phyloP scores from a whole-genome alignment of 2,888 invertebrate species.

The Synanthedon vespiformis region DNA sequence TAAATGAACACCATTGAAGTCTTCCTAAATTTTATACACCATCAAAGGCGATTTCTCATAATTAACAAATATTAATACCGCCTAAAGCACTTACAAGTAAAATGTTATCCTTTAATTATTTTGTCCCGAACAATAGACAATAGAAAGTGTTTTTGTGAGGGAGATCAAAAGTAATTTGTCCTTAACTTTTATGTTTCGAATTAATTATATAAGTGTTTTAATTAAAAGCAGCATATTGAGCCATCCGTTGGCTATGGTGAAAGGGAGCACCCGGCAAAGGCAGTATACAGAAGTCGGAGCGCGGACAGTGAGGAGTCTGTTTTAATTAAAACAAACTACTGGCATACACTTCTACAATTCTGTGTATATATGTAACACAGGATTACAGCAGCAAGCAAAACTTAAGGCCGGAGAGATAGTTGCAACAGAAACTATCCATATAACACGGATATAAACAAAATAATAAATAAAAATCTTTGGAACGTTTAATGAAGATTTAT shows the following conservation, averaged over 20 bases:
- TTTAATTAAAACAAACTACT: slow-evolving; percentile 52
- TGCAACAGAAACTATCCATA: too few species aligned
- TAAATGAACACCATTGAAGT: too few species aligned
- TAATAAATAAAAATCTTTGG: too few species aligned
- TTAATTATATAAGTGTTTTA: slow-evolving; percentile 51
- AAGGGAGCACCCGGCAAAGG: too few species aligned
- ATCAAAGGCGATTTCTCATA: too few species aligned
- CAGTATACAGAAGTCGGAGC: slow-evolving; percentile 12
- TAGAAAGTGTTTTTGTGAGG: slow-evolving; percentile 12
- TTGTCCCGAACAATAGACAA: slow-evolving; percentile 5
- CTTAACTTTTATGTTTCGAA: slow-evolving; percentile 37
- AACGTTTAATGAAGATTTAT: too few species aligned
- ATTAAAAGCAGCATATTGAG: slow-evolving; percentile 47
- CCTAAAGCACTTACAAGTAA: not conserved
- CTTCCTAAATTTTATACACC: too few species aligned
- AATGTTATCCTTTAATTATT: slow-evolving; percentile 1
- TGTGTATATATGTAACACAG: slow-evolving; percentile 2
- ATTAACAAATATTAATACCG: not conserved
- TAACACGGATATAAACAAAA: too few species aligned
- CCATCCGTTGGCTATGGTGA: slow-evolving; percentile 16
- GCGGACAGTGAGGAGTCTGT: slow-evolving; percentile 23
- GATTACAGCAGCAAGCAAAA: too few species aligned
- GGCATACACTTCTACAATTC: slow-evolving; percentile 15
- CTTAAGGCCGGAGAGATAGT: too few species aligned
- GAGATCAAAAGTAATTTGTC: slow-evolving; percentile 21